Conservation (phyloP, 1,140 invertebrate species). For the Maniola jurtina region DNA sequence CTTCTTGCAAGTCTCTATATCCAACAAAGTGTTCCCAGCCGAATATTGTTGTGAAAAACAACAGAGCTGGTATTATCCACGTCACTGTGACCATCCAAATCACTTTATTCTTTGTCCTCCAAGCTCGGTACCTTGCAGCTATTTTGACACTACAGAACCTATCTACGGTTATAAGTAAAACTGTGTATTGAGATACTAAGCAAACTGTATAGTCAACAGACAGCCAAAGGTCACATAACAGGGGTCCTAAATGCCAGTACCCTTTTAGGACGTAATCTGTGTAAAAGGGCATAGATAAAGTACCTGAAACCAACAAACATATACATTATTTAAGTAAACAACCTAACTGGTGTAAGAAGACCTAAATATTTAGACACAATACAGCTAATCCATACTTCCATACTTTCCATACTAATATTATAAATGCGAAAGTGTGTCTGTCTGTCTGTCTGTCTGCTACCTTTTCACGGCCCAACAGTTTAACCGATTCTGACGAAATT, state of each 20-base stretch:
- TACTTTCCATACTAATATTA: no score
- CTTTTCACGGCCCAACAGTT: no score
- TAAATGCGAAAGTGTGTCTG: no score
- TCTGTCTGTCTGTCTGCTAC: no score
- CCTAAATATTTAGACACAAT: no score
- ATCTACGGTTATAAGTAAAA: conserved; percentile 98
- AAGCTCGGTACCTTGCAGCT: conserved; percentile 97
- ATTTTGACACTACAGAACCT: conserved; percentile 99
- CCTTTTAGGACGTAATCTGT: conserved; percentile 97
- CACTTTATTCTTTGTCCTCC: conserved; percentile 96
- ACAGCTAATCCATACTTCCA: no score
- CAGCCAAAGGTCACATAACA: conserved; percentile 98
- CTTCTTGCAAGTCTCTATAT: conserved; percentile 90
- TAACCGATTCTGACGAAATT: no score
- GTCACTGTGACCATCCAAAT: conserved; percentile 97
- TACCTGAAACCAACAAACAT: conserved; percentile 82
- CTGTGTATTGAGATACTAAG: conserved; percentile 99
- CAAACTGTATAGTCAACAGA: conserved; percentile 99
- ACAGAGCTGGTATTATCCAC: conserved; percentile 97
- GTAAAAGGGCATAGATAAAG: conserved; percentile 96
- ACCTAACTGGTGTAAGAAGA: background rate
- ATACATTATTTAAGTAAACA: conserved; percentile 9
- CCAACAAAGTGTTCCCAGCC: conserved; percentile 99
- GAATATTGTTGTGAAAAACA: conserved; percentile 99
- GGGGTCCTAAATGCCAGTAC: conserved; percentile 97